Percentiles rank a stretch among this genome's conserved stretches.
Evolutionary conservation across 2,888 invertebrate species (phyloP).

Genomic region (Agrochola lychnidis): DNA sequence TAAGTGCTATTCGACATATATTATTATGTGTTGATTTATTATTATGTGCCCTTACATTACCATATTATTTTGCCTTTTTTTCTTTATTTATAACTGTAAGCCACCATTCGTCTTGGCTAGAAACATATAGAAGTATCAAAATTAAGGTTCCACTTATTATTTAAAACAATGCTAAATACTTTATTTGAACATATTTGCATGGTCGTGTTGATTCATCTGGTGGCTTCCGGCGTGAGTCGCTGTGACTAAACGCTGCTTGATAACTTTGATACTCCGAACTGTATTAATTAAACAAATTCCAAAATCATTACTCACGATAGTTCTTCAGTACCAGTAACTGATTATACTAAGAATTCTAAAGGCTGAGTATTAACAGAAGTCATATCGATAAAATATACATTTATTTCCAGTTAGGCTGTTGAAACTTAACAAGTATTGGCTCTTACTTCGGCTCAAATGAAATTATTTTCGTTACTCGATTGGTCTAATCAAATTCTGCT

Average conservation of each 20-base stretch:
- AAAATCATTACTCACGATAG: slow-evolving; percentile 64
- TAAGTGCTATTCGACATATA: slow-evolving; percentile 5
- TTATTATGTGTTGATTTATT: slow-evolving; percentile 8
- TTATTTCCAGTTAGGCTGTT: slow-evolving; percentile 3
- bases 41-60: neutral
- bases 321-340: slow-evolving; percentile 38
- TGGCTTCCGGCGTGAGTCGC: slow-evolving; percentile 71
- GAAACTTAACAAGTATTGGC: neutral
- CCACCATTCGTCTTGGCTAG: neutral
- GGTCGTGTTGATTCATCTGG: slow-evolving; percentile 72
- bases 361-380: slow-evolving; percentile 13
- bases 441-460: neutral
- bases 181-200: slow-evolving; percentile 37
- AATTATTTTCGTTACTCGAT: neutral
- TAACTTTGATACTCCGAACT: slow-evolving; percentile 67
- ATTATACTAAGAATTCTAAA: slow-evolving; percentile 44
- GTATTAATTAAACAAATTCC: slow-evolving; percentile 69
- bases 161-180: slow-evolving; percentile 20
- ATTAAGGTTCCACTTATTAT: slow-evolving; percentile 13
- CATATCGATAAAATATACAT: slow-evolving; percentile 14
- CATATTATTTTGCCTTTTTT: neutral
- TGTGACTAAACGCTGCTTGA: slow-evolving; percentile 74
- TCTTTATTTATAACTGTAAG: neutral
- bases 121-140: neutral
- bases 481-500: neutral